Percentiles rank a stretch among this genome's conserved stretches.
These are phyloP conservation scores for Xylocampa areola DNA, from an alignment of 2,888 invertebrate genomes.

Conservation along the genomic window DNA sequence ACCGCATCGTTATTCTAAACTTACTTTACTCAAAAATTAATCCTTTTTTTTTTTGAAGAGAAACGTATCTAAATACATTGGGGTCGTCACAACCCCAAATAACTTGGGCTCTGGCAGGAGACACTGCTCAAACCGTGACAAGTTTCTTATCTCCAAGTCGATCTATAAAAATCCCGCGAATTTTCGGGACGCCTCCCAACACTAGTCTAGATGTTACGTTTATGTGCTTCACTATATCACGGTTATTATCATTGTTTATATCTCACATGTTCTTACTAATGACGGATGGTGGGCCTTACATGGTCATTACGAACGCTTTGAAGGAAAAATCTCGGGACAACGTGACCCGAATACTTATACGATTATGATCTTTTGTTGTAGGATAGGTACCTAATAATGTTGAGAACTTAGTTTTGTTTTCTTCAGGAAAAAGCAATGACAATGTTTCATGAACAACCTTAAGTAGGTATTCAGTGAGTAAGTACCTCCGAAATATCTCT, in stretches of 20 bases:
- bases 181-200: slow-evolving; percentile 18
- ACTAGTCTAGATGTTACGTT: slow-evolving; percentile 23
- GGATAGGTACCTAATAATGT: not conserved
- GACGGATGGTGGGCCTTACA: slow-evolving; percentile 36
- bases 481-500: too few species aligned
- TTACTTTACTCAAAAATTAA: too few species aligned
- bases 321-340: slow-evolving; percentile 21
- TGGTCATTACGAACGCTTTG: slow-evolving; percentile 46
- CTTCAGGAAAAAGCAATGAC: not conserved
- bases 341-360: slow-evolving; percentile 31
- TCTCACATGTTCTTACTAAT: slow-evolving; percentile 49
- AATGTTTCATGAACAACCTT: too few species aligned
- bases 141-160: too few species aligned
- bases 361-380: slow-evolving; percentile 9
- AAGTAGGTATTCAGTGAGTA: too few species aligned
- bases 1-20: too few species aligned
- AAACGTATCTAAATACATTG: too few species aligned
- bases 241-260: slow-evolving; percentile 52
- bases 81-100: too few species aligned
- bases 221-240: slow-evolving; percentile 47
- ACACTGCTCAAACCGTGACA: too few species aligned
- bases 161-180: not conserved
- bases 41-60: too few species aligned
- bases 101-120: too few species aligned
- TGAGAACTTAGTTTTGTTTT: too few species aligned